A percentile compares a stretch with the other conserved stretches of the same genome.
These are phyloP conservation scores for Chouioia cunea DNA, from an alignment of 2,888 invertebrate species.

Conservation along the genomic window DNA sequence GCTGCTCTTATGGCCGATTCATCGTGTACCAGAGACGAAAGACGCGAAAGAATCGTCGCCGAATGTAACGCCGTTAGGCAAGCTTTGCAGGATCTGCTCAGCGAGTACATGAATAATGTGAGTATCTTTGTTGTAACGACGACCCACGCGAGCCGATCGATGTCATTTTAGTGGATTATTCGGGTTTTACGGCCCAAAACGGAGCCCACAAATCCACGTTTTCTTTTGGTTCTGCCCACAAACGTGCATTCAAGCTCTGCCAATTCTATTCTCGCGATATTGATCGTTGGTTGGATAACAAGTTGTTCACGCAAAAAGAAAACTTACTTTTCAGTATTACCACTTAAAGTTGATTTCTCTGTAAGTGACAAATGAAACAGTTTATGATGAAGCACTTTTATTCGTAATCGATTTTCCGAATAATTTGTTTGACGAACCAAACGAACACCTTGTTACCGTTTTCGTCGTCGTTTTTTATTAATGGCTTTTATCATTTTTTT, in stretches of 20 bases:
- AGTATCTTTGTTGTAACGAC: conserved; percentile 66
- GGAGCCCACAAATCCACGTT: no score
- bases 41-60: conserved; percentile 95
- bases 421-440: background rate
- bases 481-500: conserved; percentile 51
- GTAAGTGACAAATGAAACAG: conserved; percentile 7
- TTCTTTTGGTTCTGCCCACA: no score
- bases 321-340: background rate
- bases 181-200: no score
- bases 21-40: conserved; percentile 94
- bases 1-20: conserved; percentile 99
- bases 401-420: no score
- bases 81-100: conserved; percentile 95
- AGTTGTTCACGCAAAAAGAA: background rate
- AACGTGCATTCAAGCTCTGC: no score
- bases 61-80: conserved; percentile 99
- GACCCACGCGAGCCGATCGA: no score
- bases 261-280: background rate
- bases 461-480: conserved; percentile 22
- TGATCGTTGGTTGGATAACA: no score
- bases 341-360: background rate
- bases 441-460: background rate
- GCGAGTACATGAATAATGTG: conserved; percentile 98
- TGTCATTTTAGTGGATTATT: no score
- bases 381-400: conserved; percentile 2